Base-by-base conservation (phyloP, 2,888 invertebrate species). In the Erebia epiphron region DNA sequence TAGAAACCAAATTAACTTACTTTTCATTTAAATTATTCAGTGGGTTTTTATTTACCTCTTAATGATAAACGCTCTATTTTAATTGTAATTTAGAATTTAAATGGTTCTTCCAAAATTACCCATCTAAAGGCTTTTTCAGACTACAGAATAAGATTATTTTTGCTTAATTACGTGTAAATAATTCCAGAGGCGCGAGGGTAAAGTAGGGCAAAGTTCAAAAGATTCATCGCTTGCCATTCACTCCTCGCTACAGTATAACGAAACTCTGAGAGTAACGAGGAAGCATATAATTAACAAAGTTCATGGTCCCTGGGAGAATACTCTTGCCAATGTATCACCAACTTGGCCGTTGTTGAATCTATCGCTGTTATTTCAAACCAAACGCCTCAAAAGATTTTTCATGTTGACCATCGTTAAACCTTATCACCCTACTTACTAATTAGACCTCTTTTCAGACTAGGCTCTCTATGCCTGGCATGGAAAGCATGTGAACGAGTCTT, bases 231-330 rank as follows among this genome's bases (percentile, higher is more conserved):
- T 61, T 49, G 58, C 46, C 54, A 63, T 65, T 67, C 43, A 67
- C 26, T 41, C 41, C 52, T 57, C 50, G 66, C 46, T 67, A 60
- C 50, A 65, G 63, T 71, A 64, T 67, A 52, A 52, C 65, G 69
- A 58, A 71, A 69, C 71, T 69, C 63, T 43, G 67, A 76, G 76
- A 66, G 65, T 41, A 56, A 66, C 75, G 73, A 77, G 76, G 80
- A 77, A 75, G 77, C 79, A 83, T 86, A 35, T 35, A 87, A 87
- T 86, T 86, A 86, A 85, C 83, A 85, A 87, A 87, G 83, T 86
- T 86, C 79, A 80, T 77, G 57, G 58, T 46, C 13, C 49, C 70
- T 46, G 68, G 57, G 58, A 62, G 69, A 69, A 57, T 56, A 62
- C 65, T 69, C 66, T 64, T 52, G 52, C 16, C 52, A 60, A 56